phyloP scores from a whole-genome alignment of 2,888 invertebrate species.

The Stenodera caucasica region DNA sequence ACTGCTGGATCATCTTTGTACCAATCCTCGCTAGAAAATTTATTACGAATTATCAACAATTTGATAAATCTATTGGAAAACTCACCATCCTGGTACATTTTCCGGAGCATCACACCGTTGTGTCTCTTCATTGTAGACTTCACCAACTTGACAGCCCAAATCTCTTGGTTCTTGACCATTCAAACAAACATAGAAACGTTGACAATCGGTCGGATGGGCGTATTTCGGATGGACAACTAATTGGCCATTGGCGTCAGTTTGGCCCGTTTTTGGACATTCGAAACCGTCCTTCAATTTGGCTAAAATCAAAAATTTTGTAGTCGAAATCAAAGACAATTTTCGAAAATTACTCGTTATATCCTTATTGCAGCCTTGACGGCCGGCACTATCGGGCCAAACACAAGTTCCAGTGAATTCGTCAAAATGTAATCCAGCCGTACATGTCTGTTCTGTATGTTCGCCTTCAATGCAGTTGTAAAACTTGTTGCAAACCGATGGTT shows the following conservation, averaged over 20 bases:
- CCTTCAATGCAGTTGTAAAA: constrained; percentile 92
- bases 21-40: constrained; percentile 79
- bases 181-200: constrained; percentile 88
- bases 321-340: too few species aligned
- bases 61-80: constrained; percentile 26
- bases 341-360: constrained; percentile 23
- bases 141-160: constrained; percentile 81
- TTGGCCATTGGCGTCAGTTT: constrained; percentile 69
- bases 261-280: constrained; percentile 74
- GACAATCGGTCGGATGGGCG: constrained; percentile 85
- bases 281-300: constrained; percentile 82
- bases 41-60: constrained; percentile 10
- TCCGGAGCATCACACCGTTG: constrained; percentile 88
- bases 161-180: constrained; percentile 86
- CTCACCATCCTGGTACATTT: constrained; percentile 87
- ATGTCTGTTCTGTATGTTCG: constrained; percentile 74
- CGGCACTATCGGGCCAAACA: constrained; percentile 84
- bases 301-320: constrained; percentile 53
- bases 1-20: constrained; percentile 78
- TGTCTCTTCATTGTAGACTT: constrained; percentile 86
- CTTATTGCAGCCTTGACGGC: constrained; percentile 70
- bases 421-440: constrained; percentile 87
- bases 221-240: constrained; percentile 81
- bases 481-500: constrained; percentile 76
- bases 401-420: constrained; percentile 88